Evolutionary conservation across 2,797 vertebrate species (phyloP).

Genomic region (Catostomus latipinnis): DNA sequence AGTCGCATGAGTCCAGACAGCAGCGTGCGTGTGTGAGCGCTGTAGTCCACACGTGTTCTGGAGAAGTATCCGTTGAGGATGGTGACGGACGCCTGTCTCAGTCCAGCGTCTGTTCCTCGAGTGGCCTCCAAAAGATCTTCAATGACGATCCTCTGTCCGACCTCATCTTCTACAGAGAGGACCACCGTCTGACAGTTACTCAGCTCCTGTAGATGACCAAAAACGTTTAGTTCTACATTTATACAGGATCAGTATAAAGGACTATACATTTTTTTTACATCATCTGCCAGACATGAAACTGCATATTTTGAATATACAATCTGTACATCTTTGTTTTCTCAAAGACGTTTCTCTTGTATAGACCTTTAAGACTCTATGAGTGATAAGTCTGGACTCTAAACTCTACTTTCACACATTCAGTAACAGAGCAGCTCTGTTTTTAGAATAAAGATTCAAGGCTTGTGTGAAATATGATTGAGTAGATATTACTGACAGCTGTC

Average conservation of each 20-base stretch:
- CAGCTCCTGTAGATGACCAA: conserved; percentile 80
- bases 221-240: not conserved
- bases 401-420: not conserved
- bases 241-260: no score
- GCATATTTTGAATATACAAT: no score
- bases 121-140: conserved; percentile 94
- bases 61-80: conserved; percentile 95
- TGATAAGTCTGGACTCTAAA: not conserved
- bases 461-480: no score
- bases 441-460: not conserved
- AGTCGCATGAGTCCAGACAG: conserved; percentile 94
- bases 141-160: conserved; percentile 93
- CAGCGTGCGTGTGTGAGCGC: conserved; percentile 85
- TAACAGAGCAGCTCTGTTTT: not conserved
- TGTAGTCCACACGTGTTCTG: conserved; percentile 92
- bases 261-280: no score
- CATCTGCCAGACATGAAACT: no score
- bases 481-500: not conserved
- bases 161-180: conserved; percentile 94
- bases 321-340: no score
- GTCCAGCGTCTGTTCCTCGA: conserved; percentile 85
- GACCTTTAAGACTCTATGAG: no score
- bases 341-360: no score
- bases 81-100: conserved; percentile 90
- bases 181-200: conserved; percentile 94